These are phyloP conservation scores for Lathamus discolor DNA, from an alignment of 2,113 vertebrate genomes.

Conservation along the genomic window DNA sequence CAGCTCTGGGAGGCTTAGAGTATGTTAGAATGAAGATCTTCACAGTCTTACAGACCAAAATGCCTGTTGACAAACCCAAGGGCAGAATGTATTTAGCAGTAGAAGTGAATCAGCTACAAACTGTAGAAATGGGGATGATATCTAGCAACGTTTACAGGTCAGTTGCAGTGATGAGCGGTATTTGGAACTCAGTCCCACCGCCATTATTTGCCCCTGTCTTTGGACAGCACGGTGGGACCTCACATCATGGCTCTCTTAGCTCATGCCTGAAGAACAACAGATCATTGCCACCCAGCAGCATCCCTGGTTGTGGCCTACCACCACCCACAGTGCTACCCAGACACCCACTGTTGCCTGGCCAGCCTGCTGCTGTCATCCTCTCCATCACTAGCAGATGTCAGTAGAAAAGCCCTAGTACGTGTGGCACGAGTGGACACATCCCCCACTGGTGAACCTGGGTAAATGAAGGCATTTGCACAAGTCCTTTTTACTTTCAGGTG, in stretches of 20 bases:
- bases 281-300: background rate
- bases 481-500: background rate
- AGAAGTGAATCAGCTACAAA: background rate
- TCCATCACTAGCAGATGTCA: too few species aligned
- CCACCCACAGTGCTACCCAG: accelerated
- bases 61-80: background rate
- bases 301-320: background rate
- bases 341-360: background rate
- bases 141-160: background rate
- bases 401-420: background rate
- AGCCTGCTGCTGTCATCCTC: background rate
- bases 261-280: accelerated
- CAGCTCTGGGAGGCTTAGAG: background rate
- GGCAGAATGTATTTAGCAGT: background rate
- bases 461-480: background rate
- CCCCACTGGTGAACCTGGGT: background rate
- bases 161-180: background rate
- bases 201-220: background rate
- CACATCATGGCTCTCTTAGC: background rate
- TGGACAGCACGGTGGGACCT: background rate
- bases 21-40: background rate
- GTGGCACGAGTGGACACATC: too few species aligned
- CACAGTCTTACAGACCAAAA: background rate
- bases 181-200: background rate
- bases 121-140: background rate